These are phyloP conservation scores for Drosophila nebulosa DNA, from an alignment of 1,140 invertebrate species.

Conservation along the genomic window DNA sequence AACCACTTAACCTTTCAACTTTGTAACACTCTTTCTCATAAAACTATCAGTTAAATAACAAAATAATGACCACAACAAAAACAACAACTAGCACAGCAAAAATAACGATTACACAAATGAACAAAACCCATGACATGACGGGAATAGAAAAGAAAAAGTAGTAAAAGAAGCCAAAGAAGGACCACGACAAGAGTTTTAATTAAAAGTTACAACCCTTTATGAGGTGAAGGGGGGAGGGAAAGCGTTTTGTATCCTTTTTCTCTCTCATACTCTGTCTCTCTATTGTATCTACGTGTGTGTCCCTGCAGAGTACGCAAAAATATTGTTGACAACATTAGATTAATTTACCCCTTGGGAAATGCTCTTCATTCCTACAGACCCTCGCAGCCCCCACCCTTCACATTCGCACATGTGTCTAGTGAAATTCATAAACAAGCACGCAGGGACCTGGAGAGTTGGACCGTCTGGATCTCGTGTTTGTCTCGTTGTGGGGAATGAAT, in stretches of 20 bases:
- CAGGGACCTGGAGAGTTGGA: neutral
- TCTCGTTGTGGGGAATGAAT: neutral
- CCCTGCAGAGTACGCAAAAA: constrained; percentile 35
- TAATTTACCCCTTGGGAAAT: constrained; percentile 48
- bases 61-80: constrained; percentile 56
- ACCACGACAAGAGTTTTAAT: constrained; percentile 48
- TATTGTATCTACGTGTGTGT: neutral
- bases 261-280: neutral
- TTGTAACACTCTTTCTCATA: neutral
- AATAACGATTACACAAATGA: constrained; percentile 65
- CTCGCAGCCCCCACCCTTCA: neutral
- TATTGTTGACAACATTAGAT: constrained; percentile 63
- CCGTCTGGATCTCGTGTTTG: neutral
- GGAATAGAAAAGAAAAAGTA: neutral
- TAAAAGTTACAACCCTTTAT: constrained; percentile 59
- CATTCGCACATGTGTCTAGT: neutral
- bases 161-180: neutral
- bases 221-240: neutral
- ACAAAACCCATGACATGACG: constrained; percentile 20
- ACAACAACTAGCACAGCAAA: constrained; percentile 43
- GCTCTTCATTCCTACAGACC: neutral
- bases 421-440: neutral
- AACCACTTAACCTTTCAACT: constrained; percentile 33
- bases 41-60: constrained; percentile 41
- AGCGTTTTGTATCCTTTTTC: neutral